Base-by-base conservation (phyloP, 1,140 invertebrate genomes). In the Drosophila sp. region DNA sequence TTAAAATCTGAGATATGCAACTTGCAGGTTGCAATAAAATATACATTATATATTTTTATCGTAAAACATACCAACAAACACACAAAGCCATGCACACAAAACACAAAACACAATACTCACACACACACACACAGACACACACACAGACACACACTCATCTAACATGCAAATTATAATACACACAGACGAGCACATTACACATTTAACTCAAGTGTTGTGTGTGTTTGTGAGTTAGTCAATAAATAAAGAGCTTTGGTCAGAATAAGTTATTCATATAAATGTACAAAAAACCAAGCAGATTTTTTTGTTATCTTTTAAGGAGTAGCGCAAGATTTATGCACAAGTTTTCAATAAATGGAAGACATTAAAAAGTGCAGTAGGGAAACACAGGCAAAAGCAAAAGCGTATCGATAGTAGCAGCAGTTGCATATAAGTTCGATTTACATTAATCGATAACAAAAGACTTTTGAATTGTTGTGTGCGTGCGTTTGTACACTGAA, bases 171-270 rank as follows among this genome's bases (percentile, higher is more conserved):
- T 27, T 51, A 1, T 43, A 4, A 7, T 38, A 38, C 36, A 57
- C 25, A 43, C 54, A 32, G 13, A 41, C 11, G 27, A 50, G 2
- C 32, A 38, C 32, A 51, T 14, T 34, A 34, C 32, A n/a, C 11
- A 29, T 45, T 21, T 18, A 9, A 53, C 32, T 9, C 32, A 27
- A 29, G 40, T 29, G 25, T 14, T 36, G 48, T 48, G 46, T 48
- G 25, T 48, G 46, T 48, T 32, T 16, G 29, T 13, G 13, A 13
- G 40, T 45, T 58, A 45, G 56, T n/a, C 5, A 45, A 43, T 58
- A 58, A 71, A 75, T 78, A 78, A 78, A 71, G 59, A 69, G 77
- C 76, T 74, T 80, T 70, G 64, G 64, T 71, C 51, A 29, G 9
- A 62, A 40, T 27, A 57, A 27, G 18, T 27, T 51, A 65, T 65